phyloP scores from a whole-genome alignment of 1,140 invertebrate species.

The Drosophila kurseongensis region DNA sequence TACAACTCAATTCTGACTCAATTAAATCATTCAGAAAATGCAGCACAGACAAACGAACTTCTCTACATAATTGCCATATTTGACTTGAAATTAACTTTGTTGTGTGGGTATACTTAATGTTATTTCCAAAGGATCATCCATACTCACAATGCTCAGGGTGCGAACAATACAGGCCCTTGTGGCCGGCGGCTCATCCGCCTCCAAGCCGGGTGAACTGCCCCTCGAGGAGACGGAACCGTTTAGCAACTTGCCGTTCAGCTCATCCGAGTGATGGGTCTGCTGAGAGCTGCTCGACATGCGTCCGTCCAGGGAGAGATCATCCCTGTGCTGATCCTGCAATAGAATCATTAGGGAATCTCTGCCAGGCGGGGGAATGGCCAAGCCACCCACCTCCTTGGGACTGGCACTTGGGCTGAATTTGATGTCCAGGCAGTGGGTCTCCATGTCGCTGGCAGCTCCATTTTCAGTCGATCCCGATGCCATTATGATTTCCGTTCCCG shows the following conservation, averaged over 20 bases:
- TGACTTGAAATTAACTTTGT: no score
- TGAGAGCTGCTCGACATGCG: slow-evolving; percentile 71
- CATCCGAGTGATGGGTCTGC: slow-evolving; percentile 74
- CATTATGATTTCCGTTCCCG: slow-evolving; percentile 31
- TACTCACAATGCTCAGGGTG: slow-evolving; percentile 86
- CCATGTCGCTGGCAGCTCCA: slow-evolving; percentile 62
- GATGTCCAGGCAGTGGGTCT: slow-evolving; percentile 71
- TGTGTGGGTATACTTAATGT: not conserved
- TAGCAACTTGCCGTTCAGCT: slow-evolving; percentile 74
- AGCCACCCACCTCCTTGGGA: slow-evolving; percentile 72
- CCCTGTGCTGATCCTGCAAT: slow-evolving; percentile 73
- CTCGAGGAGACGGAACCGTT: slow-evolving; percentile 80
- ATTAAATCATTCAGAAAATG: no score
- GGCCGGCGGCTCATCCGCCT: slow-evolving; percentile 68
- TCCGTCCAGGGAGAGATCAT: slow-evolving; percentile 75
- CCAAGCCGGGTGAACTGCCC: slow-evolving; percentile 76
- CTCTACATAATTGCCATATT: no score
- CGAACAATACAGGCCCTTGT: slow-evolving; percentile 85
- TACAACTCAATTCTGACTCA: no score
- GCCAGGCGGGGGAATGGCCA: not conserved
- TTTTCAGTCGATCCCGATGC: slow-evolving; percentile 32
- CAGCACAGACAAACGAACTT: no score
- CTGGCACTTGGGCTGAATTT: slow-evolving; percentile 76
- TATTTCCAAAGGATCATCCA: slow-evolving; percentile 3
- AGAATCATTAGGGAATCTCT: slow-evolving; percentile 2